A percentile compares a stretch with the other conserved stretches of the same genome.
Conservation (phyloP, 1,140 invertebrate genomes). For the Thrips palmi region DNA sequence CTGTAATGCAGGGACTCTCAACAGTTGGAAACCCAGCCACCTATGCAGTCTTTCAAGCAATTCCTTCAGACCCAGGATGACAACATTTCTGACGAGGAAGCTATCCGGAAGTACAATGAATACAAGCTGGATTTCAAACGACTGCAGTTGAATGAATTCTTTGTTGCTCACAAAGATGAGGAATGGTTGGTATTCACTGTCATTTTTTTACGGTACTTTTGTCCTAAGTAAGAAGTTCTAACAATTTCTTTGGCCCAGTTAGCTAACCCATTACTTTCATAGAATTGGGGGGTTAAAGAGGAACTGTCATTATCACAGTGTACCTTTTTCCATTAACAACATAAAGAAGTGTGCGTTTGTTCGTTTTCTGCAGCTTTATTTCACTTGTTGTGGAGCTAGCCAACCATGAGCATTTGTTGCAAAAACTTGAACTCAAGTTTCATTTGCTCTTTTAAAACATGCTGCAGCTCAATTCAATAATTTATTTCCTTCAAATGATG, state of each 20-base stretch:
- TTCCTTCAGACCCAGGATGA: constrained; percentile 94
- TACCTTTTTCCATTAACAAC: too few relatives aligned
- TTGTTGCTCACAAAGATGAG: constrained; percentile 96
- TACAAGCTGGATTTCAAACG: constrained; percentile 94
- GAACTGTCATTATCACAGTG: too few relatives aligned
- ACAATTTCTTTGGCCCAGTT: neutral
- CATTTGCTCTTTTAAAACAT: too few relatives aligned
- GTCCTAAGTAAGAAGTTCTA: neutral
- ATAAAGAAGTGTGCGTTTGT: too few relatives aligned
- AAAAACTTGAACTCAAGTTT: too few relatives aligned
- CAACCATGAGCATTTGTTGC: too few relatives aligned
- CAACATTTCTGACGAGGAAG: constrained; percentile 90
- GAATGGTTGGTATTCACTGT: constrained; percentile 71
- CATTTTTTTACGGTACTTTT: constrained; percentile 5
- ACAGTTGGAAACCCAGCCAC: constrained; percentile 55
- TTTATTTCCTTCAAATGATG: too few relatives aligned
- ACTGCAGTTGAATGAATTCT: constrained; percentile 96
- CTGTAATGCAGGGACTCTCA: neutral
- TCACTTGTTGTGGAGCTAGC: too few relatives aligned
- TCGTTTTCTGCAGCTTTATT: too few relatives aligned
- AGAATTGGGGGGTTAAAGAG: too few relatives aligned
- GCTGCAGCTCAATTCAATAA: too few relatives aligned
- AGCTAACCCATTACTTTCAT: constrained; percentile 10
- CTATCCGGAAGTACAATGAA: constrained; percentile 93
- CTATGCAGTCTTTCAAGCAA: constrained; percentile 95